Percentiles rank a stretch among this genome's conserved stretches.
Conservation (phyloP, 1,140 invertebrate species). For the Tetragnatha versicolor region DNA sequence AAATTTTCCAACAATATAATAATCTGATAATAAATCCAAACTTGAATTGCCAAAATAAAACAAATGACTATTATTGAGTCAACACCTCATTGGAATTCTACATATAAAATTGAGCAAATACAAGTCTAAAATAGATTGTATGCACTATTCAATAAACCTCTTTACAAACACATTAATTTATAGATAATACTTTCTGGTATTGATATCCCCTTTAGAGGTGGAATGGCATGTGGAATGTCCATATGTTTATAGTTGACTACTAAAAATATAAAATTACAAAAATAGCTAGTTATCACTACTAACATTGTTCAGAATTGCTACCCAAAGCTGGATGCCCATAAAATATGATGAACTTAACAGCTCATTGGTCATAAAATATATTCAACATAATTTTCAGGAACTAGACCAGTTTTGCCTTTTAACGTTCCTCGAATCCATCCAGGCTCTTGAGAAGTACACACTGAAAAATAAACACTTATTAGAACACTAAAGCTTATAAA, state of each 20-base stretch:
- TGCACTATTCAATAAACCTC: background rate
- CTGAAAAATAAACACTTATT: slow-evolving; percentile 67
- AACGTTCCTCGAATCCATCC: slow-evolving; percentile 96
- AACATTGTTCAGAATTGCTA: background rate
- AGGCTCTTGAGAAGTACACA: slow-evolving; percentile 87
- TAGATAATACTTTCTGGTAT: slow-evolving; percentile 15
- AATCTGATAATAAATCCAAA: no score
- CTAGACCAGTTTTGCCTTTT: slow-evolving; percentile 90
- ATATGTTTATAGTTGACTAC: background rate
- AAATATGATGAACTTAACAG: background rate
- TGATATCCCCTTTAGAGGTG: background rate
- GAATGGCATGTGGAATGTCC: background rate
- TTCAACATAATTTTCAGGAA: slow-evolving; percentile 98
- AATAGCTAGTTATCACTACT: background rate
- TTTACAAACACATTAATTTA: background rate
- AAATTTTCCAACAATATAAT: no score
- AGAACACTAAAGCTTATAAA: background rate
- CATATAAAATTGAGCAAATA: no score
- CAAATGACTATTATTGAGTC: no score
- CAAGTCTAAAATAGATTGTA: no score
- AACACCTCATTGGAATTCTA: no score
- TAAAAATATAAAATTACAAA: slow-evolving; percentile 3
- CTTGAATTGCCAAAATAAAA: no score
- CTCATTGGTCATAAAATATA: slow-evolving; percentile 61
- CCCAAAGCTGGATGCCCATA: background rate